phyloP scores from a whole-genome alignment of 37 sponge, comb jelly and placozoan genomes.

The Amphimedon queenslandica region DNA sequence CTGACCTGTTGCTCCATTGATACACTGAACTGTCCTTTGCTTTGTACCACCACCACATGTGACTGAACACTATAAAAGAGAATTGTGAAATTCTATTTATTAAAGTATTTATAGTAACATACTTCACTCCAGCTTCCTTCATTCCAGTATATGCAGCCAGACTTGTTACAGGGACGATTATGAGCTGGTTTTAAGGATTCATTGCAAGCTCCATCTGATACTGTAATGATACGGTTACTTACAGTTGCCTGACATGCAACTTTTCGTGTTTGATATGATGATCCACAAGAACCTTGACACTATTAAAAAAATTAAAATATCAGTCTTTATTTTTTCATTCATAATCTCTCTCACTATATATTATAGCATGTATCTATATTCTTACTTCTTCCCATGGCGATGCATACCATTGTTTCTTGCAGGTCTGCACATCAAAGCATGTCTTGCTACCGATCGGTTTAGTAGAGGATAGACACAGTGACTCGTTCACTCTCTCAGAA shows the following conservation, averaged over 20 bases:
- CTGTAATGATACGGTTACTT: not conserved
- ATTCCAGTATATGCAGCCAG: not conserved
- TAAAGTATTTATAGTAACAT: no score
- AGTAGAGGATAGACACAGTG: not conserved
- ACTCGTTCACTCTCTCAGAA: not conserved
- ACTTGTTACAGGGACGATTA: not conserved
- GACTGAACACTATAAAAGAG: slow-evolving; percentile 11
- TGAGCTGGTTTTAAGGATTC: not conserved
- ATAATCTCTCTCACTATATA: no score
- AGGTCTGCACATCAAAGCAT: not conserved
- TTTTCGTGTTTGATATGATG: not conserved
- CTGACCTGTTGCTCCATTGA: not conserved
- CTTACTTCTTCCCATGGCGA: not conserved
- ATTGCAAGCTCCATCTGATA: not conserved
- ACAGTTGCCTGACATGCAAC: not conserved
- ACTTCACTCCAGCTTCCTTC: slow-evolving; percentile 16
- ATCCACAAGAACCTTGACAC: slow-evolving; percentile 1
- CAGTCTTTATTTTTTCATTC: not conserved
- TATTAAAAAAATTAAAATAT: not conserved
- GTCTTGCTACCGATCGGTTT: not conserved
- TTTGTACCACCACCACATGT: slow-evolving; percentile 17
- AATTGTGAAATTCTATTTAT: no score
- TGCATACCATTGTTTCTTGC: not conserved
- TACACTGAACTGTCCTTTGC: slow-evolving; percentile 14
- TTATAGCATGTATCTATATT: no score